phyloP scores from a whole-genome alignment of 2,888 invertebrate species.

The Diarsia rubi region DNA sequence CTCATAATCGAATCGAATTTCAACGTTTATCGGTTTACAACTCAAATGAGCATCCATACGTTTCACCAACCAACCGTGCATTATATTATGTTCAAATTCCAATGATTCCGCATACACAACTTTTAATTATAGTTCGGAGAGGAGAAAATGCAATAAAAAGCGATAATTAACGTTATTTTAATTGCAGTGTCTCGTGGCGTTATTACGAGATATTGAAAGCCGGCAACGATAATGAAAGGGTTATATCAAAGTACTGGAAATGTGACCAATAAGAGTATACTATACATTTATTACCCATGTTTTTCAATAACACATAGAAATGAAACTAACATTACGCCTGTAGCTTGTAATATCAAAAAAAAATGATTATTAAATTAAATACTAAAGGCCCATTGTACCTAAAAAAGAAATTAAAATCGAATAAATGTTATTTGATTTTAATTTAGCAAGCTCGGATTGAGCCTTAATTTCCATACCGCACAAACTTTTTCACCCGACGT shows the following conservation, averaged over 20 bases:
- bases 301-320: not conserved
- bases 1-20: constrained; percentile 68
- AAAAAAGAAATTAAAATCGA: constrained; percentile 10
- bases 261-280: constrained; percentile 1
- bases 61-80: constrained; percentile 53
- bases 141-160: constrained; percentile 48
- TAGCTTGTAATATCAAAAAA: not conserved
- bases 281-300: not conserved
- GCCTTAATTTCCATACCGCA: constrained; percentile 21
- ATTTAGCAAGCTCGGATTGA: constrained; percentile 6
- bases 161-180: constrained; percentile 53
- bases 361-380: no score
- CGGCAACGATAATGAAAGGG: constrained; percentile 24
- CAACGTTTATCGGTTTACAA: constrained; percentile 71
- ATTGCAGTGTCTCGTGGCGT: constrained; percentile 42
- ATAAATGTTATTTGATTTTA: not conserved
- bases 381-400: no score
- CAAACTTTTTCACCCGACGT: constrained; percentile 10
- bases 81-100: constrained; percentile 69
- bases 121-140: constrained; percentile 66
- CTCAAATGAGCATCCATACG: constrained; percentile 70
- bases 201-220: constrained; percentile 45
- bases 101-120: constrained; percentile 66
- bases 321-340: no score
- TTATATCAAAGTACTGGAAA: not conserved